Evolutionary conservation across 2,888 invertebrate species (phyloP).

Genomic region (Clistopyga incitator): DNA sequence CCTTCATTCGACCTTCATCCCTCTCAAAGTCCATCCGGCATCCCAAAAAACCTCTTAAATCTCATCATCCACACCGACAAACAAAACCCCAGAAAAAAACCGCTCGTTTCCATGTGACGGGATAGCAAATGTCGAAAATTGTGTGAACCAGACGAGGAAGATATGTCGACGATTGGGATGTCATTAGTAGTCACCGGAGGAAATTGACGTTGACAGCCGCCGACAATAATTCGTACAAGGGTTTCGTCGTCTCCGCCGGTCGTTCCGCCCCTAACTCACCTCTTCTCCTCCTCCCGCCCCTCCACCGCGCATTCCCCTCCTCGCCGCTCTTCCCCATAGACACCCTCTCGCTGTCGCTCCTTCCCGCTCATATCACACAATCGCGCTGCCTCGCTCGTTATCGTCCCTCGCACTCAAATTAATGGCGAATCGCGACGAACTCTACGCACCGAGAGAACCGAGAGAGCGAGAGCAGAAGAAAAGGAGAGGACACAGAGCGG

Average conservation of each 20-base stretch:
- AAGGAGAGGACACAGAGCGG: constrained; percentile 52
- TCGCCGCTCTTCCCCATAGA: constrained; percentile 2
- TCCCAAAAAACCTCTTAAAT: background rate
- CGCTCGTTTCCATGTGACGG: background rate
- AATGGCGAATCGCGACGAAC: constrained; percentile 50
- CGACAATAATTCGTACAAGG: constrained; percentile 77
- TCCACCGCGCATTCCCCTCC: no score
- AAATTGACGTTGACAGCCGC: constrained; percentile 75
- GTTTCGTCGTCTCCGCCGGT: constrained; percentile 52
- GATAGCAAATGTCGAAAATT: background rate
- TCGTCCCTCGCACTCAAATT: constrained; percentile 62
- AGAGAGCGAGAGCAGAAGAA: constrained; percentile 52
- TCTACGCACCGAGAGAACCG: background rate
- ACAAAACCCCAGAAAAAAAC: no score
- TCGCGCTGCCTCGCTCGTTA: constrained; percentile 58
- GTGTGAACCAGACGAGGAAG: background rate
- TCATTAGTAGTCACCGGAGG: constrained; percentile 65
- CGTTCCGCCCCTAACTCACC: constrained; percentile 41
- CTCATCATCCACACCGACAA: background rate
- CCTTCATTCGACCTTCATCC: background rate
- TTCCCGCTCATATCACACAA: constrained; percentile 50
- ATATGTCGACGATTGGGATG: constrained; percentile 26
- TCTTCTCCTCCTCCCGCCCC: constrained; percentile 4
- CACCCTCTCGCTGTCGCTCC: constrained; percentile 2
- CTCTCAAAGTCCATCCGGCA: background rate